Conservation (phyloP, 2,113 vertebrate genomes). For the Myrmecobius fasciatus region DNA sequence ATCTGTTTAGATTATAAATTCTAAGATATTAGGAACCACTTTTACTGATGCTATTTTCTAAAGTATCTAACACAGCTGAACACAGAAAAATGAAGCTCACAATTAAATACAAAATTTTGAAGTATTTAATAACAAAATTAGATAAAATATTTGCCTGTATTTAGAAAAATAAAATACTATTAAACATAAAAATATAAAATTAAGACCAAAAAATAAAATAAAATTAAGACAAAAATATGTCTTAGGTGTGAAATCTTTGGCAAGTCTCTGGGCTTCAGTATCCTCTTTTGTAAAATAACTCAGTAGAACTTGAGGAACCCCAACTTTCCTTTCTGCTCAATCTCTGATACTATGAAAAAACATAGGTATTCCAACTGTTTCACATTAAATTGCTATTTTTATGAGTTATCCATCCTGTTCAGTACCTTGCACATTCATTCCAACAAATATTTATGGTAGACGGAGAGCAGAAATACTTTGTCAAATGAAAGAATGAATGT, state of each 20-base stretch:
- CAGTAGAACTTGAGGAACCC: background rate
- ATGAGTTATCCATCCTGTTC: background rate
- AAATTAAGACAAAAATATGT: background rate
- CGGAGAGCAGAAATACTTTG: background rate
- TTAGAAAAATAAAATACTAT: no score
- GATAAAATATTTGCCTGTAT: background rate
- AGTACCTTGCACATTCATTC: background rate
- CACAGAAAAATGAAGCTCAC: background rate
- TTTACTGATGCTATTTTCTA: background rate
- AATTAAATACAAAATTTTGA: background rate
- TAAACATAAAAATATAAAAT: no score
- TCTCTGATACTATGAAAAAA: background rate
- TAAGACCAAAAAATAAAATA: no score
- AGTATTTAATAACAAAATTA: background rate
- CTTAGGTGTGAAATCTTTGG: background rate
- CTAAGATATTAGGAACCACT: background rate
- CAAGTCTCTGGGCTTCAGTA: background rate
- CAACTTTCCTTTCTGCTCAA: background rate
- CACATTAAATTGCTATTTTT: background rate
- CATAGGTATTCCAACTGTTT: background rate
- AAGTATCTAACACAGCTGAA: background rate
- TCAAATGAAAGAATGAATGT: conserved; percentile 21
- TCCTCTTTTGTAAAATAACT: background rate
- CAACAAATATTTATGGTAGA: background rate
- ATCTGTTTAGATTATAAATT: background rate